Percentiles rank a stretch among this genome's conserved stretches.
Evolutionary conservation across 2,113 vertebrate genomes (phyloP).

Genomic region (Sceloporus undulatus): DNA sequence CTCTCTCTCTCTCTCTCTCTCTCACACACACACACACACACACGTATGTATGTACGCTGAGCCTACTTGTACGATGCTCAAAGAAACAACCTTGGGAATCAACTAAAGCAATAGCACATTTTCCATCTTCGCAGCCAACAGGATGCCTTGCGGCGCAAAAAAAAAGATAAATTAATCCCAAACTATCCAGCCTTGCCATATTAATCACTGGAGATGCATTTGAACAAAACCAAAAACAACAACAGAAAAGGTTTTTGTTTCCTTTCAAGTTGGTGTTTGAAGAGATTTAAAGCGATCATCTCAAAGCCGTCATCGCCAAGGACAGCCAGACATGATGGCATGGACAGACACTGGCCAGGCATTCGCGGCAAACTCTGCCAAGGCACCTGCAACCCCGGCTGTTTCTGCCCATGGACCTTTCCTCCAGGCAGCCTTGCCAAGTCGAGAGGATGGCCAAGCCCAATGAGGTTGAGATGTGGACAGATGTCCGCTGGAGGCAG

Average conservation of each 20-base stretch:
- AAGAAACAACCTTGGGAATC: constrained; percentile 1
- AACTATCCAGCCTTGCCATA: background rate
- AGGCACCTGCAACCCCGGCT: constrained; percentile 78
- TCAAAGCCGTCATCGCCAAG: constrained; percentile 60
- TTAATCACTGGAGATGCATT: background rate
- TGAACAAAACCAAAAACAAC: background rate
- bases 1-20: no score
- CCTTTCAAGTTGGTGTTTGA: constrained; percentile 62
- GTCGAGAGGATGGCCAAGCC: constrained; percentile 63
- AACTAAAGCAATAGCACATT: background rate
- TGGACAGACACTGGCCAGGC: constrained; percentile 33
- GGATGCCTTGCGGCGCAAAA: constrained; percentile 7
- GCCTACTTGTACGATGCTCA: background rate
- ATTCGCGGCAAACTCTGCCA: constrained; percentile 62
- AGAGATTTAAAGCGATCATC: constrained; percentile 57
- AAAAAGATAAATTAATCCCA: background rate
- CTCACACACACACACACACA: no score
- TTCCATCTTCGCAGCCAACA: background rate
- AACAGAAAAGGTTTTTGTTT: constrained; percentile 9
- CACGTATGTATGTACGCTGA: constrained; percentile 49
- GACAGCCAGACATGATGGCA: constrained; percentile 44
- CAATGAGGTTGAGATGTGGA: constrained; percentile 60
- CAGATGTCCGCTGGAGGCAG: constrained; percentile 77
- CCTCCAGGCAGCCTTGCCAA: constrained; percentile 68
- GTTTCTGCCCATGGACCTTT: constrained; percentile 73